Base-by-base conservation (phyloP, 2,797 vertebrate genomes). In the Danionella dracula region DNA sequence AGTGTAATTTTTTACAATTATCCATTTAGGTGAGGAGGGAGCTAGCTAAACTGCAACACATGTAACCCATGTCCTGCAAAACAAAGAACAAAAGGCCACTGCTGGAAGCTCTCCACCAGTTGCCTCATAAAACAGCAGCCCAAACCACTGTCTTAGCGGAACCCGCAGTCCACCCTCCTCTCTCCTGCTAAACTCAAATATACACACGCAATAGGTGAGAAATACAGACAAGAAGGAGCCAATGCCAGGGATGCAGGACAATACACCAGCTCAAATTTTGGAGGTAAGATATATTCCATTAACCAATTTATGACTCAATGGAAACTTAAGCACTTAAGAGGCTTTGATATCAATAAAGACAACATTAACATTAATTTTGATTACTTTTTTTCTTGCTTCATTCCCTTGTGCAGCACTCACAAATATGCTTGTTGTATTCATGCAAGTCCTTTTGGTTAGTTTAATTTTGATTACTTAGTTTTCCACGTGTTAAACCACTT, bases 1-100 rank as follows among this genome's bases (percentile, higher is more conserved):
- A 73, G 51, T 60, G 59, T 73, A 75, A 80, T 79, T 79, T 66
- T 69, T 66, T 60, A 76, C 72, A 79, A 76, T 82, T 79, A 79
- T 67, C 62, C 66, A 76, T 78, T 79, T 79, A 79, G 66, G 62
- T 75, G 73, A 78, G 68, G 51, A 69, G 68, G 53, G 66, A 50
- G 63, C 61, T 63, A 59, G 71, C 75, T 79, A 77, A 76, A 75
- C 72, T 71, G 57, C 79, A 77, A 74, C 76, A 75, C 56, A 76
- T 73, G 70, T 64, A 75, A 54, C 70, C 41, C 63, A 8, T 64
- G 12, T 68, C 74, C 49, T 42, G 66, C 66, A 72, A 27, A 70
- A 77, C 65, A 77, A 79, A 82, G 73, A 73, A 76, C 73, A 77
- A 81, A 78, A 68, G 68, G 67, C 54, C 42, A 38, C 61, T 53